Evolutionary conservation across 2,888 invertebrate genomes (phyloP), one percentile per base, ranked within the genome.

Genomic region (Argyresthia albistria): DNA sequence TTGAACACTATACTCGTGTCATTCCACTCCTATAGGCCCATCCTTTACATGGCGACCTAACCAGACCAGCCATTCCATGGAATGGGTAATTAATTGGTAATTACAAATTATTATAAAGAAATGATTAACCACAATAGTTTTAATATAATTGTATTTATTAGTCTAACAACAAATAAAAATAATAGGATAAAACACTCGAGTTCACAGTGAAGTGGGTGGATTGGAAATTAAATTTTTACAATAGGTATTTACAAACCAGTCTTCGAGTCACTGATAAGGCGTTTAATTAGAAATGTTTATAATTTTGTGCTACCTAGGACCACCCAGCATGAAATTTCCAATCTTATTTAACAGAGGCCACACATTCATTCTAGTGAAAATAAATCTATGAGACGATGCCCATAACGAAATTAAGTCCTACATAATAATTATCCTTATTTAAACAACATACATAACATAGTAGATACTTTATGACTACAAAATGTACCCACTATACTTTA

Each of bases 401-500:
- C 35, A 36, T 35, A 35, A 47, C 11, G 7, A 35, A 47, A 47
- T 15, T 14, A 47, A 35, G n/a, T 35, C 25, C 25, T 45, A 15
- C 8, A 14, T 37, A 48, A 14, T 25, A 9, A 36, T 14, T 48
- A 35, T 46, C 25, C 48, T 48, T 48, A 48, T 48, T 48, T 48
- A 48, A 37, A 48, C 37, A 48, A 48, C 14, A 36, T 37, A 37
- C 37, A 48, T 15, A 48, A 48, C 14, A 36, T 37, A 37, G 45
- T 14, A 48, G 48, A 36, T 37, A 48, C 48, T 48, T n/a, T 48
- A 48, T 48, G 48, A 48, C 48, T 48, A 48, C 37, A 25, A 25
- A 15, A 37, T 37, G 37, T 48, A 48, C 48, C 37, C 12, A 48
- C 37, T 48, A 48, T 9, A 4, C 36, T 14, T 10, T n/a, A 45